Conservation (phyloP, 1,140 invertebrate species). For the Babylonia areolata region DNA sequence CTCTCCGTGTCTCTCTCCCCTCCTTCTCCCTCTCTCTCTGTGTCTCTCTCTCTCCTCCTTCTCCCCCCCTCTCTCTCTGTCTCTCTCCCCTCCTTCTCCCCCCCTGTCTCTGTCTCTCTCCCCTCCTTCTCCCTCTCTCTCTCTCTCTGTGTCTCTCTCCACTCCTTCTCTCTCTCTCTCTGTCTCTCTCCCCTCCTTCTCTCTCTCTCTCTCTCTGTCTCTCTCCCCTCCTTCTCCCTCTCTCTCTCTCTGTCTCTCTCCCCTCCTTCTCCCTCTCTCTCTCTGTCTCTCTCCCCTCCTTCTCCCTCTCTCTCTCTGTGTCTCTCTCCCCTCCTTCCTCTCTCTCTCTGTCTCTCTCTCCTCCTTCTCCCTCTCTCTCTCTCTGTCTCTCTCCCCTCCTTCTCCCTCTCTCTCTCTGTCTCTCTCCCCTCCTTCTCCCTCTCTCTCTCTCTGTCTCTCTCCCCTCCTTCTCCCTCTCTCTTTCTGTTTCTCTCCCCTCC, state of each 20-base stretch:
- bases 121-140: no score
- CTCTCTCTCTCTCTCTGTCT: background rate
- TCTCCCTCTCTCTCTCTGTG: background rate
- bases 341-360: background rate
- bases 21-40: no score
- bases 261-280: background rate
- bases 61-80: no score
- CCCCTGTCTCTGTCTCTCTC: no score
- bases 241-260: background rate
- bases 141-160: no score
- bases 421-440: background rate
- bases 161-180: background rate
- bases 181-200: background rate
- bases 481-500: no score
- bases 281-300: background rate
- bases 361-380: background rate
- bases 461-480: background rate
- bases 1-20: no score
- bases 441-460: background rate
- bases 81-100: no score
- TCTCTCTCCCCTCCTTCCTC: background rate
- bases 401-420: background rate
- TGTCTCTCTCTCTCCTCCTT: no score
- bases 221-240: background rate
- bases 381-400: background rate